Evolutionary conservation across 2,888 invertebrate genomes (phyloP), one percentile per base, ranked within the genome.

Genomic region (Ctenicera cuprea): DNA sequence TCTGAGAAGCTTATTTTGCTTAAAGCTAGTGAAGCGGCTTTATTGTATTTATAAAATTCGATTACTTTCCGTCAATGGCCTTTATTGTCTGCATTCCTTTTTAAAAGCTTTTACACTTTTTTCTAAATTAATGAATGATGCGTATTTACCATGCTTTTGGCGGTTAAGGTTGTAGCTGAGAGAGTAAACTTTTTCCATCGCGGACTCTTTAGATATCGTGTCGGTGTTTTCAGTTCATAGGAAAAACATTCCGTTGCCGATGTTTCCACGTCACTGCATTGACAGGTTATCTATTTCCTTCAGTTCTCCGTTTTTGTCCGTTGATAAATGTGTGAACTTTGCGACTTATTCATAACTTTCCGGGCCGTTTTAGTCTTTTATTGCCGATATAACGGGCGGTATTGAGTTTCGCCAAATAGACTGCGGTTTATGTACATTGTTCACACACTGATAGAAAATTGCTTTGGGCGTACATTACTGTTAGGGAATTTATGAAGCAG

Each of bases 231-330:
- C 45, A 20, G 26, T 68, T n/a, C 54, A 66, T 54, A 41, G 26
- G 43, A 54, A 57, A 59, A 68, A 69, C 52, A 67, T 63, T 57
- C 57, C 18, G 33, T 57, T 68, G 63, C 41, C 41, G 57, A 73
- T 63, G 45, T 73, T 73, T 73, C 68, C 73, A 63, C 67, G 43
- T 73, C 73, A 37, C 41, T 63, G 73, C 41, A 68, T 73, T 73
- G 73, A 73, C 73, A 73, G 73, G 68, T 73, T 73, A 73, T 73
- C 73, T 68, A 68, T 73, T 73, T 63, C 68, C 52, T 45, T 57
- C 38, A 30, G 45, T 68, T 45, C 43, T 62, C 68, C 45, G 20
- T 68, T 67, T 68, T 68, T 62, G 62, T 63, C 38, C 54, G 33
- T 68, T 68, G 68, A 68, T 68, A 68, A 73, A 68, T 73, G 73